phyloP scores from a whole-genome alignment of 2,113 vertebrate species.

The Pseudorectes ferrugineus region DNA sequence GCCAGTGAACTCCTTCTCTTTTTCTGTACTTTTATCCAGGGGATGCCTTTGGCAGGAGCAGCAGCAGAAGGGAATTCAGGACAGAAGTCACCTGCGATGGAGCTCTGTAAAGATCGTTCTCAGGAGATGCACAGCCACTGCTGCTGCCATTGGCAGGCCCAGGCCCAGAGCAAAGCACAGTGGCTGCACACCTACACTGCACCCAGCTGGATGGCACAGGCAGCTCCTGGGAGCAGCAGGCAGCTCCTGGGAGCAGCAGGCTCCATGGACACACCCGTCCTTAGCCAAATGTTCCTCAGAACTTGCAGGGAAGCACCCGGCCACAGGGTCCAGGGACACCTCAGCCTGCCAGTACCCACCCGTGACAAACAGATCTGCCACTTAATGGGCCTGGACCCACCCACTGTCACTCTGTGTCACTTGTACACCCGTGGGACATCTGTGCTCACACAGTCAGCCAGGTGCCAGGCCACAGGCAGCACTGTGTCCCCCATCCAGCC shows the following conservation, averaged over 20 bases:
- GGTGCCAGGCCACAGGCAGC: not conserved
- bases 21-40: not conserved
- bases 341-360: not conserved
- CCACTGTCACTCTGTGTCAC: fast-evolving
- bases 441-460: fast-evolving
- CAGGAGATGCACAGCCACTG: not conserved
- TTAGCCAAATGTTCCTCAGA: not conserved
- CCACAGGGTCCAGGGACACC: fast-evolving
- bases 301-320: not conserved
- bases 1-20: not conserved
- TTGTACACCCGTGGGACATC: too few relatives aligned
- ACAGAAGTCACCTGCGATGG: fast-evolving
- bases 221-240: not conserved
- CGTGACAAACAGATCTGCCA: not conserved
- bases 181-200: fast-evolving
- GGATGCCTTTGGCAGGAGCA: not conserved
- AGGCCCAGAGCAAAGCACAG: not conserved
- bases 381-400: not conserved
- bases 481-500: fast-evolving
- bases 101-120: not conserved
- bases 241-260: not conserved
- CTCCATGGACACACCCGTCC: fast-evolving
- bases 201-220: fast-evolving
- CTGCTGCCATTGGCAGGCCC: not conserved
- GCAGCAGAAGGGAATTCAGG: not conserved